These are phyloP conservation scores for Artemia sinica DNA, from an alignment of 2,888 invertebrate genomes.

Conservation along the genomic window DNA sequence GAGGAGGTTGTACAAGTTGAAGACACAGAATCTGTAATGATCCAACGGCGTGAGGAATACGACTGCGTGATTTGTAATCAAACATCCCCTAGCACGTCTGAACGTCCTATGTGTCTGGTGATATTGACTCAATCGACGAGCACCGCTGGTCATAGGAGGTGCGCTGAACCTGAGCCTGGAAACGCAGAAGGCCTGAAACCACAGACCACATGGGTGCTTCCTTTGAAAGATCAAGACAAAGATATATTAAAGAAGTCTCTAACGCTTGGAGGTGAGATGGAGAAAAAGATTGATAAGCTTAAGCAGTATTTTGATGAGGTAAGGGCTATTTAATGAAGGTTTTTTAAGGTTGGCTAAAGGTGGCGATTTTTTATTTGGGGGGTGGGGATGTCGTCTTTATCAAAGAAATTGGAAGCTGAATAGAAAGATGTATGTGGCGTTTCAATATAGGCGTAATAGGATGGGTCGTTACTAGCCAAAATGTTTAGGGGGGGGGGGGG, in stretches of 20 bases:
- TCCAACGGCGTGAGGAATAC: conserved; percentile 43
- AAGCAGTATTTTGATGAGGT: conserved; percentile 57
- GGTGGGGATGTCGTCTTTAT: too few relatives aligned
- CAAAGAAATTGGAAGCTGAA: too few relatives aligned
- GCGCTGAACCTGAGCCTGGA: conserved; percentile 19
- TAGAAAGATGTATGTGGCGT: too few relatives aligned
- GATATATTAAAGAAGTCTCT: conserved; percentile 40
- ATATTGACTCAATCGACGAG: conserved; percentile 73
- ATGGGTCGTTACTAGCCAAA: too few relatives aligned
- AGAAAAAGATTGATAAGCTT: conserved; percentile 55
- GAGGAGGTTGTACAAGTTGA: background rate
- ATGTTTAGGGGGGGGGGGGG: too few relatives aligned
- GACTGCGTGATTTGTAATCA: conserved; percentile 92
- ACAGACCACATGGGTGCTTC: conserved; percentile 40
- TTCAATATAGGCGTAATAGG: too few relatives aligned
- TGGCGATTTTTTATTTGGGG: too few relatives aligned
- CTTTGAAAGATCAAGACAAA: conserved; percentile 46
- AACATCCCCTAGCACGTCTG: conserved; percentile 62
- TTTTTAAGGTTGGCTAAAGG: too few relatives aligned
- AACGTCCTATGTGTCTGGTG: conserved; percentile 70
- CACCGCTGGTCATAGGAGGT: conserved; percentile 50
- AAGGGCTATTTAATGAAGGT: conserved; percentile 27
- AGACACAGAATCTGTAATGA: background rate
- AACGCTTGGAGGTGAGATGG: conserved; percentile 54
- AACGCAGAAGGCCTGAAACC: conserved; percentile 26